Evolutionary conservation across 2,797 vertebrate species (phyloP), one percentile per base, ranked within the genome.

Genomic region (Meda fulgida): DNA sequence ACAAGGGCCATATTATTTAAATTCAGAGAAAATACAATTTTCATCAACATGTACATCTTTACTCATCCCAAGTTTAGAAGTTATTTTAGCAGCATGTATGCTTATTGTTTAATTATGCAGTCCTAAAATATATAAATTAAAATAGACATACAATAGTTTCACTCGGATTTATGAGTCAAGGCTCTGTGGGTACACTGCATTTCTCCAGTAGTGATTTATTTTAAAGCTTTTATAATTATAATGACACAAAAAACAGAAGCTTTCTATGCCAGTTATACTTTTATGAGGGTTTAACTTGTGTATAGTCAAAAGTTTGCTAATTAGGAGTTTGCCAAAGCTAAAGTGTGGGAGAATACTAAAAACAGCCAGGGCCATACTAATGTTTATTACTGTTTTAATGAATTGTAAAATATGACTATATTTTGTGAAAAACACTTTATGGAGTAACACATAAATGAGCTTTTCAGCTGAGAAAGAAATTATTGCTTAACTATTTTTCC

Each of bases 381-480:
- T 65, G 81, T 23, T 71, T 48, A 19, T 66, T 71, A 38, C 34
- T 21, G 21, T 46, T 60, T 63, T 65, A 72, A n/a, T 29, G 67
- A 55, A 43, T 58, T 48, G 29, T 63, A 48, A 51, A 76, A 65
- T 43, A 46, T 10, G 1, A 6, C 23, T 21, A 69, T 60, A 48
- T 70, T 29, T 63, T 55, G 38, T 71, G 53, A 60, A 71, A 31
- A 72, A 51, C 29, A 51, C 18, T 66, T 53, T 51, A 76, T 21
- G 40, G 55, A 63, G 38, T 26, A 18, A 55, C 26, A 58, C 14
- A 63, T 48, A 78, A 78, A 69, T 40, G 3, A 29, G 3, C 21
- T 31, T 71, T 80, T 63, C 26, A 51, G 70, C 55, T 31, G 58
- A 82, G 34, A 21, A 81, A 21, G n/a, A 79, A 23, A 46, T 23